Percentiles rank a stretch among this genome's conserved stretches.
Evolutionary conservation across 2,888 invertebrate species (phyloP).

Genomic region (Sepiola atlantica): DNA sequence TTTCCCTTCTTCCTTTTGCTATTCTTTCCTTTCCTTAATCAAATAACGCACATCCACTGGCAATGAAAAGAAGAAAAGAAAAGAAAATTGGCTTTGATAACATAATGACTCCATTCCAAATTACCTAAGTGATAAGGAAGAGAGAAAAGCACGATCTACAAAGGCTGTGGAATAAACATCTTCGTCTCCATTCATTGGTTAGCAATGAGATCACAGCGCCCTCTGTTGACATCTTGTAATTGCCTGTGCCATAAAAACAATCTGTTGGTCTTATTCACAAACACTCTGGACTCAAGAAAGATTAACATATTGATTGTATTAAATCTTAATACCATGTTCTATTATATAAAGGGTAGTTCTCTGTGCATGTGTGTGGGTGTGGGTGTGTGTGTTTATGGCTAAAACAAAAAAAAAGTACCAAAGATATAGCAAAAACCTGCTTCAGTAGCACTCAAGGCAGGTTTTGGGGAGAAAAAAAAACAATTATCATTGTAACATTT

Average conservation of each 20-base stretch:
- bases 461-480: too few relatives aligned
- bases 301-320: conserved; percentile 32
- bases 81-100: neutral
- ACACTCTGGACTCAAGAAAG: neutral
- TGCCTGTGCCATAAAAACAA: neutral
- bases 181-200: conserved; percentile 18
- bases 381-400: too few relatives aligned
- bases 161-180: conserved; percentile 11
- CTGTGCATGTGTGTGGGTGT: too few relatives aligned
- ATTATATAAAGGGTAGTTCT: too few relatives aligned
- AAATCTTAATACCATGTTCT: neutral
- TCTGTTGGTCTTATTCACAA: conserved; percentile 32
- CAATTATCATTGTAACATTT: too few relatives aligned
- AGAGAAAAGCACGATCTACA: neutral
- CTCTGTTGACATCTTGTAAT: conserved; percentile 32
- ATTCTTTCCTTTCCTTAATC: neutral
- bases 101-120: conserved; percentile 5
- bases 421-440: too few relatives aligned
- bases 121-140: neutral
- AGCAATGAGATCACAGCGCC: conserved; percentile 32
- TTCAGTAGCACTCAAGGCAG: too few relatives aligned
- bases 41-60: neutral
- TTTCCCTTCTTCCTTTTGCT: neutral
- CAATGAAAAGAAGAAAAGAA: neutral
- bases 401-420: too few relatives aligned